Evolutionary conservation across 1,140 invertebrate genomes (phyloP), one percentile per base, ranked within the genome.

Genomic region (Brachionus rubens): DNA sequence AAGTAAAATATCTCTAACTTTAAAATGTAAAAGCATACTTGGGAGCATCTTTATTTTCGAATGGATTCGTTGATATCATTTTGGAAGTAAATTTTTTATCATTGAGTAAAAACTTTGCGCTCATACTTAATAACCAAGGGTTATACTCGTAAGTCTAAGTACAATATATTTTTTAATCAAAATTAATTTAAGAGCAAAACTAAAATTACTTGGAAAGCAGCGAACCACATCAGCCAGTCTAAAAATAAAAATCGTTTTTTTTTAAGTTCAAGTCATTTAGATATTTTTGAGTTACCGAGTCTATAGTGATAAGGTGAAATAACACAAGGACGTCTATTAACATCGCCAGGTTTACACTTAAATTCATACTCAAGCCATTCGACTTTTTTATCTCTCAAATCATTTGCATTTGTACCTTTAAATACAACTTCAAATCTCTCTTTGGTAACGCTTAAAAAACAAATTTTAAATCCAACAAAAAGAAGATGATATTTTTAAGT

Each of bases 231-330:
- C 7, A 75, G 24, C 48, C 33, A 75, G 14, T 54, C 59, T 65
- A 41, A 65, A 24, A 28, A 43, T 24, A 19, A 41, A 48, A 21
- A n/a, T 2, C 7, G 30, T 16, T 4, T n/a, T 33, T 84, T 85
- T 86, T 80, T n/a, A n/a, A n/a, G n/a, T n/a, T n/a, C n/a, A n/a
- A n/a, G n/a, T n/a, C n/a, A n/a, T n/a, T n/a, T n/a, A n/a, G n/a
- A n/a, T n/a, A n/a, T n/a, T n/a, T n/a, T n/a, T n/a, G n/a, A 85
- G 82, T 2, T 65, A 65, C 59, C 85, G 4, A 86, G 80, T 43
- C 84, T 78, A 77, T 86, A 86, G 78, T 86, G 85, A 77, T 86
- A 86, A 1, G 85, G 85, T 30, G 84, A 84, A 24, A 86, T 85
- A 10, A 86, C 24, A 78, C 85, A 86, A 28, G 85, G 85, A 10